phyloP scores from a whole-genome alignment of 2,797 vertebrate genomes.

The Lutjanus argentimaculatus region DNA sequence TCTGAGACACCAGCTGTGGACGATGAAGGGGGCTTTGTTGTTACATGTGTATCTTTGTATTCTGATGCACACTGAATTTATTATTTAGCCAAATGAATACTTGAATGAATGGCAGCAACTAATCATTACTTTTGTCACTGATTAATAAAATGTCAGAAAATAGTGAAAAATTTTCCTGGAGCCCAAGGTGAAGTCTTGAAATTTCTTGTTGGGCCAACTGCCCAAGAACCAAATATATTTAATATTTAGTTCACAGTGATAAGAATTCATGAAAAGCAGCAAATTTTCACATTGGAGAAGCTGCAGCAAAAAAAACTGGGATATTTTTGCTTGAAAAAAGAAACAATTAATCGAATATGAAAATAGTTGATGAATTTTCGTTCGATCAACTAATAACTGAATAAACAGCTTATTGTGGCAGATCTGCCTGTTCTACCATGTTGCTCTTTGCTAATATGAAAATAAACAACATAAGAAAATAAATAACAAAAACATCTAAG shows the following conservation, averaged over 20 bases:
- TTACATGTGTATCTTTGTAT: not conserved
- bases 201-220: too few relatives aligned
- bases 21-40: not conserved
- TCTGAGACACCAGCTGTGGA: not conserved
- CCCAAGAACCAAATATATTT: too few relatives aligned
- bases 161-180: not conserved
- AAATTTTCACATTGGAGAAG: not conserved
- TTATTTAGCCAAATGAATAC: not conserved
- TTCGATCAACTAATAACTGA: not conserved
- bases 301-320: not conserved
- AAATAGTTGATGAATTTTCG: not conserved
- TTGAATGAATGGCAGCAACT: not conserved
- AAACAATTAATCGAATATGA: not conserved
- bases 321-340: not conserved
- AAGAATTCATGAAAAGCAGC: too few relatives aligned
- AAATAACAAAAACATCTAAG: not conserved
- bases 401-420: not conserved
- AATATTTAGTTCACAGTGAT: too few relatives aligned
- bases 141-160: too few relatives aligned
- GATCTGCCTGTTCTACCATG: not conserved
- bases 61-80: not conserved
- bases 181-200: too few relatives aligned
- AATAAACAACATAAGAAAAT: not conserved
- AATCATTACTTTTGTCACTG: not conserved
- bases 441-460: too few relatives aligned